phyloP scores from a whole-genome alignment of 1,140 invertebrate species.

The Drosophila pruinosa region DNA sequence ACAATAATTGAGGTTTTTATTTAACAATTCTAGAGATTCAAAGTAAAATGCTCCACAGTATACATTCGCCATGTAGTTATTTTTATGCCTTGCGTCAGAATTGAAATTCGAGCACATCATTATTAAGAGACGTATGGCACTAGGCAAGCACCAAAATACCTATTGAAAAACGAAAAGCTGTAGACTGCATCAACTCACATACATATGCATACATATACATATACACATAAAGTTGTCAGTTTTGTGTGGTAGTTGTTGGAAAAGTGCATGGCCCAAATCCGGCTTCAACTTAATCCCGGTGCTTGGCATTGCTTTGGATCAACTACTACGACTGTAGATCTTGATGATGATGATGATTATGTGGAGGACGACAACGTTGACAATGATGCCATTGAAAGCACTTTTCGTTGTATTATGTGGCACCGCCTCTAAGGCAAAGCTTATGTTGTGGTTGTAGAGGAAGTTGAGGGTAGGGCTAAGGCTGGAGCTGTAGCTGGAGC shows the following conservation, averaged over 20 bases:
- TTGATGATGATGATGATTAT: conserved; percentile 38
- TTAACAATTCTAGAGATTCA: not conserved
- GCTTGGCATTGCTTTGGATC: conserved; percentile 46
- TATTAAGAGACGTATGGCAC: conserved; percentile 19
- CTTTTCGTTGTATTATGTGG: conserved; percentile 68
- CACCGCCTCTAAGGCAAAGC: conserved; percentile 31
- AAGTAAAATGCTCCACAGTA: not conserved
- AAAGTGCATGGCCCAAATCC: conserved; percentile 27
- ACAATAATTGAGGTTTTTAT: not conserved
- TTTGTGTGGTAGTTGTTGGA: conserved; percentile 2
- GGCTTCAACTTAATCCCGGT: conserved; percentile 38
- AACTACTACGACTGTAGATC: conserved; percentile 30
- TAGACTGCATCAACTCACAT: not conserved
- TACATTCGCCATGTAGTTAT: conserved; percentile 9
- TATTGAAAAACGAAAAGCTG: conserved; percentile 53
- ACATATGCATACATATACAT: not conserved
- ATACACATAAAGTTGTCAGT: not conserved
- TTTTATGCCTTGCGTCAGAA: conserved; percentile 27
- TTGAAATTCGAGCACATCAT: conserved; percentile 49
- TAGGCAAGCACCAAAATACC: conserved; percentile 27
- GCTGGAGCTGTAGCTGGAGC: not conserved
- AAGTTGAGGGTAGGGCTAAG: not conserved
- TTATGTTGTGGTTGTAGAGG: conserved; percentile 19
- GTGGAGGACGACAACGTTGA: conserved; percentile 49
- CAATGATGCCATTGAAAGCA: conserved; percentile 72